Base-by-base conservation (phyloP, 1,140 invertebrate species). In the Drosophila yakuba region DNA sequence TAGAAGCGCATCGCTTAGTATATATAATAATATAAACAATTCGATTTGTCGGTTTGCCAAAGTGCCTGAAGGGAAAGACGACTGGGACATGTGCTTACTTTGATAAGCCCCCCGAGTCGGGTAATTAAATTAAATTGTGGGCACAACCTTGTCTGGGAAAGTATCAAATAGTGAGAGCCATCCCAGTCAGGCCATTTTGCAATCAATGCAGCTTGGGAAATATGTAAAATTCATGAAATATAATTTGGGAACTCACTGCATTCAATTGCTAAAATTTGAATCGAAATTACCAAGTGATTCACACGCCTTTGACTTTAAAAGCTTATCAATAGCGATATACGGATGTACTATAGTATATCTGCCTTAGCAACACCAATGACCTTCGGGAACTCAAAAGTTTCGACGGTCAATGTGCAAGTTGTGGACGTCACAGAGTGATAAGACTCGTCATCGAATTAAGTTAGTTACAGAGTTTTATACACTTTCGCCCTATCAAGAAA, bases 381-480 rank as follows among this genome's bases (percentile, higher is more conserved):
- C 60, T 68, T 68, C 60, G 32, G n/a, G 7, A 36, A 64, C 41
- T 51, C 20, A 44, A 64, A 64, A 44, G 43, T 50, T 25, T 44
- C 60, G 15, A 20, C 15, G 64, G 64, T 52, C 64, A 68, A 68
- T 66, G 64, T 68, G 41, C 64, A 68, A 23, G 64, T 38, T 17
- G 47, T 52, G 60, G 60, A 68, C 64, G 64, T 68, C 60, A 52
- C 59, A 62, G 58, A 51, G 28, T 35, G 64, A 68, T 68, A 36
- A 68, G 64, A 64, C 44, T 64, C 64, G 60, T 68, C 64, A 68
- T 68, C 64, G 47, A 64, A 68, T 52, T 51, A 43, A 64, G 38
- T 64, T 52, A 52, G 64, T 68, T 68, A 68, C 64, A 68, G 28
- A 44, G 41, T 28, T 51, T 28, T 28, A 36, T 64, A 47, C 60